Base-by-base conservation (phyloP, 2,888 invertebrate species). In the Polydrusus pterygomalis region DNA sequence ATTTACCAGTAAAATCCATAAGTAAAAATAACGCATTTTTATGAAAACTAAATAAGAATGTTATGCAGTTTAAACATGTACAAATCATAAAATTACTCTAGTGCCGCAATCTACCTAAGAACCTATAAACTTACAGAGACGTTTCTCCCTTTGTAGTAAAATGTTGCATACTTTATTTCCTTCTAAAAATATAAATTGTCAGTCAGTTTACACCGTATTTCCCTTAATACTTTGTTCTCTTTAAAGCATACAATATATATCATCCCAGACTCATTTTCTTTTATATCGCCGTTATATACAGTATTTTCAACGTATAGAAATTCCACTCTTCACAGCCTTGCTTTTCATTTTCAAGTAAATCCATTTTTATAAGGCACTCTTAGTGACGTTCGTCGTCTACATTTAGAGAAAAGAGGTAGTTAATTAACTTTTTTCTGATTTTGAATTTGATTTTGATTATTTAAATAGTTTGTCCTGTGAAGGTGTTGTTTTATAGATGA, bases 321-420 rank as follows among this genome's bases (percentile, higher is more conserved):
- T 25, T 54, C 54, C 11, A 54, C 54, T 54, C 2, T n/a, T n/a
- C n/a, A 25, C 10, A 7, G 13, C 25, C 25, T 30, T 11, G 13
- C 54, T 54, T 54, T 54, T 54, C 54, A 25, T 54, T 54, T 54
- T 54, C 54, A 54, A 30, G 54, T 54, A 54, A 54, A 54, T 54
- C 25, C 54, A 54, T 54, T 54, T 54, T 54, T 54, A 54, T 25
- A 54, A 20, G 25, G 54, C 13, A 54, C 49, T 51, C 49, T 17
- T 18, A 8, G 54, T 54, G 6, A 25, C n/a, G 43, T n/a, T n/a
- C 1, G n/a, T n/a, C 9, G 43, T 3, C 43, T 43, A 43, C 43
- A 13, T 43, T 43, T 13, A 43, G 43, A 43, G 7, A 43, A 43
- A 43, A n/a, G n/a, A 43, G 11, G 2, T 43, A n/a, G 9, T 43